A percentile compares a stretch with the other conserved stretches of the same genome.
These are phyloP conservation scores for Globia sparganii DNA, from an alignment of 2,888 invertebrate genomes.

Conservation along the genomic window DNA sequence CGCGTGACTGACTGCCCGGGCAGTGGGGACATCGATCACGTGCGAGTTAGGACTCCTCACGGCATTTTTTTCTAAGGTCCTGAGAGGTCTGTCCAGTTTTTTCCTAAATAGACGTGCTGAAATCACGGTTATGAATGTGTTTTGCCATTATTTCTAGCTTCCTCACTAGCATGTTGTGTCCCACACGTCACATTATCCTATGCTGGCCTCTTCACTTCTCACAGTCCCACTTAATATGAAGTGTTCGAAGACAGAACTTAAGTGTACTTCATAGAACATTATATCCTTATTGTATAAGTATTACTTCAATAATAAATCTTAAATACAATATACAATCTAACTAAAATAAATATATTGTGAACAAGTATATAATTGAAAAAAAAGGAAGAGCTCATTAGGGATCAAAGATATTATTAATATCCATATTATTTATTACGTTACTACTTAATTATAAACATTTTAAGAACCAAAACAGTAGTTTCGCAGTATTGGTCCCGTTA, in stretches of 20 bases:
- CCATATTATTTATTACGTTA: neutral
- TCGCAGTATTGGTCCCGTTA: no score
- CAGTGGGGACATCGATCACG: conserved; percentile 13
- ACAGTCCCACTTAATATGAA: neutral
- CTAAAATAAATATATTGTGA: neutral
- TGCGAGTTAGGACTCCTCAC: neutral
- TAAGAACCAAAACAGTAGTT: neutral
- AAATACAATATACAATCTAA: no score
- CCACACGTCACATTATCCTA: neutral
- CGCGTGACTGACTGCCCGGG: conserved; percentile 44
- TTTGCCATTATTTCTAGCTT: neutral
- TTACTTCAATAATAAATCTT: no score
- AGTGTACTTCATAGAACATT: neutral
- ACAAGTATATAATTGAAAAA: neutral
- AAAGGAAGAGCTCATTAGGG: neutral
- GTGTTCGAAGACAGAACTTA: neutral
- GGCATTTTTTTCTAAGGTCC: neutral
- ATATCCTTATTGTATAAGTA: no score
- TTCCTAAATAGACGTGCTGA: neutral
- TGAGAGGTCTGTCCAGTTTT: neutral
- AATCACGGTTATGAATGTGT: neutral
- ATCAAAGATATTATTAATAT: neutral
- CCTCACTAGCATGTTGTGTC: neutral
- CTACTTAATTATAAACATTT: neutral
- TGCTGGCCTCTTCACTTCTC: neutral